A percentile compares a stretch with the other conserved stretches of the same genome.
phyloP scores from a whole-genome alignment of 2,888 invertebrate genomes.

The Smittia sp. region DNA sequence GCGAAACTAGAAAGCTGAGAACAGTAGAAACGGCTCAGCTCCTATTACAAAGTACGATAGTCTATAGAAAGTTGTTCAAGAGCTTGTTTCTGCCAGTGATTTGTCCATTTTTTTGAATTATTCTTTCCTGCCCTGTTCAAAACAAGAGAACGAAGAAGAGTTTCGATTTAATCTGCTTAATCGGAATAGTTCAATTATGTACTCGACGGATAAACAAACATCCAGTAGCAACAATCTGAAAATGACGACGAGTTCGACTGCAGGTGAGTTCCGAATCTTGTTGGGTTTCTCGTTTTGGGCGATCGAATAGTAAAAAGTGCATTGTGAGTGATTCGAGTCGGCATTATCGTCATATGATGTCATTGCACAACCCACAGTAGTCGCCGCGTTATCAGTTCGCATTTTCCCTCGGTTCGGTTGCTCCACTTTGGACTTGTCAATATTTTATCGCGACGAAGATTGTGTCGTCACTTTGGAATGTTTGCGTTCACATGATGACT shows the following conservation, averaged over 20 bases:
- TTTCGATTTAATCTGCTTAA: constrained; percentile 10
- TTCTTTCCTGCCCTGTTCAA: constrained; percentile 20
- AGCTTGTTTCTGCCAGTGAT: constrained; percentile 13
- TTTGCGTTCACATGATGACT: constrained; percentile 9
- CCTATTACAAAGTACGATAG: not conserved
- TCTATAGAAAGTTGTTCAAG: not conserved
- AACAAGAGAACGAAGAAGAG: constrained; percentile 11
- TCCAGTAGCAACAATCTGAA: constrained; percentile 38
- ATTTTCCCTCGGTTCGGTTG: not conserved
- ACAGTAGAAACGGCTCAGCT: not conserved
- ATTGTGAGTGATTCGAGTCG: constrained; percentile 6
- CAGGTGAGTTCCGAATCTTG: constrained; percentile 4
- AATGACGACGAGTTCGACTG: constrained; percentile 33
- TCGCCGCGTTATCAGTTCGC: not conserved
- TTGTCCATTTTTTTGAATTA: not conserved
- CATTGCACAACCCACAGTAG: not conserved
- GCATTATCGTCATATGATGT: not conserved
- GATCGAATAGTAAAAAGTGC: not conserved
- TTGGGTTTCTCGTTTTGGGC: not conserved
- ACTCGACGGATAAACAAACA: constrained; percentile 38
- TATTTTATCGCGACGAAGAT: constrained; percentile 6
- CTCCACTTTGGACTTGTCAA: constrained; percentile 6
- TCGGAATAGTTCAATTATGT: constrained; percentile 20
- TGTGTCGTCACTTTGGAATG: constrained; percentile 6
- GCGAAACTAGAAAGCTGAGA: not conserved